Evolutionary conservation across 2,797 vertebrate genomes (phyloP), one percentile per base, ranked within the genome.

Genomic region (Arrhamphus sclerolepis): DNA sequence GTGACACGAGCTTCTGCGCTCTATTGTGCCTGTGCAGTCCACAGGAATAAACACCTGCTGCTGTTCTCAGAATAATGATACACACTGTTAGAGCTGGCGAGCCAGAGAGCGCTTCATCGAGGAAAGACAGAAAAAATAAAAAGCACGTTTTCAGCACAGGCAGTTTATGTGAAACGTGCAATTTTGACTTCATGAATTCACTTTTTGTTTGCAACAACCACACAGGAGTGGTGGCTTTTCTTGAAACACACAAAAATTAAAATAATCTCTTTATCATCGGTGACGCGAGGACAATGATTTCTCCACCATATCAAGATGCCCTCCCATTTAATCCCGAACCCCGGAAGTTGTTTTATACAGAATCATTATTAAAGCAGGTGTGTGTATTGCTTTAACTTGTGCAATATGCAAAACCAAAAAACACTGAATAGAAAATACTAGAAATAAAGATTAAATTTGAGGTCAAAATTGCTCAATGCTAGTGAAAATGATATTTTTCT

Each of bases 41-140:
- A 14, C 72, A 80, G 58, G 62, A 84, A 80, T 74, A 85, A 84
- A 87, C 88, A 91, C 83, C 84, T 89, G 87, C 68, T 38, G 11
- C 77, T 56, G 70, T 83, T 85, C 78, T 76, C 80, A 85, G 87
- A 87, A 56, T 78, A 80, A 87, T 85, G 77, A 78, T 74, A 89
- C 54, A 84, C 74, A 79, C 14, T 47, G 54, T 58, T 50, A 49
- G 53, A 79, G 48, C 51, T 31, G 26, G 22, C 8, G 8, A 55
- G 47, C 66, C 17, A 26, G n/a, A 8, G 10, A 17, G 34, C 46
- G 40, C 31, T 52, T 17, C 13, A 44, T 66, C n/a, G 8, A 54
- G 18, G 38, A 38, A 28, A 59, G 10, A 58, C 50, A 50, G 5
- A 3, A 40, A n/a, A 51, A 14, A 19, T 53, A 10, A 38, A 10